These are phyloP conservation scores for Vidua chalybeata DNA, from an alignment of 2,113 vertebrate species.

Conservation along the genomic window DNA sequence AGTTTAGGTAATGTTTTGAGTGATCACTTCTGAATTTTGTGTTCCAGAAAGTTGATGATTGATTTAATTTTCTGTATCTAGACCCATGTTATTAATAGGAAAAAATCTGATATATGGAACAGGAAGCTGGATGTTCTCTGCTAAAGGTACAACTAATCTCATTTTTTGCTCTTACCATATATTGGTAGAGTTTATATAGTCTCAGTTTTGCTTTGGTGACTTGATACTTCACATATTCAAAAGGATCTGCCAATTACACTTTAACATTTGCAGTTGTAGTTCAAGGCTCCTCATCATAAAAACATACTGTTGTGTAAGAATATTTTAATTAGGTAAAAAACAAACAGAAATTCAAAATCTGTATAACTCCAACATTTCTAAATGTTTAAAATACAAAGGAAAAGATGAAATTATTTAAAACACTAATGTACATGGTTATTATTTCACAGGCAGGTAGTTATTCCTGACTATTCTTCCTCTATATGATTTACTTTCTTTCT, in stretches of 20 bases:
- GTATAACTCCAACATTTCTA: neutral
- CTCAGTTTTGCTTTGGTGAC: neutral
- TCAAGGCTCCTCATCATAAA: neutral
- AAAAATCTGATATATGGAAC: neutral
- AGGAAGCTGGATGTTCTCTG: neutral
- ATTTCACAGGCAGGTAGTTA: neutral
- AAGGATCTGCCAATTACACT: fast-evolving
- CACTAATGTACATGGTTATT: neutral
- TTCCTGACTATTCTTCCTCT: neutral
- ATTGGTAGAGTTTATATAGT: neutral
- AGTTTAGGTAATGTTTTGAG: neutral
- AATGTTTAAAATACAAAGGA: neutral
- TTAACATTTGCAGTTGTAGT: neutral
- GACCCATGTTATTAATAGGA: neutral
- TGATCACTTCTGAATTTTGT: neutral
- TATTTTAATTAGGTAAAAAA: neutral
- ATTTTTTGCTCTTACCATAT: neutral
- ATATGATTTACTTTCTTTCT: neutral
- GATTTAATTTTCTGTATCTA: neutral
- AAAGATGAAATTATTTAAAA: neutral
- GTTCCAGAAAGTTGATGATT: neutral
- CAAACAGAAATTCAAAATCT: neutral
- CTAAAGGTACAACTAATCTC: neutral
- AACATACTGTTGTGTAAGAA: neutral
- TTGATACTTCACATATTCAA: neutral